Conservation (phyloP, 2,888 invertebrate genomes). For the Plusia festucae region DNA sequence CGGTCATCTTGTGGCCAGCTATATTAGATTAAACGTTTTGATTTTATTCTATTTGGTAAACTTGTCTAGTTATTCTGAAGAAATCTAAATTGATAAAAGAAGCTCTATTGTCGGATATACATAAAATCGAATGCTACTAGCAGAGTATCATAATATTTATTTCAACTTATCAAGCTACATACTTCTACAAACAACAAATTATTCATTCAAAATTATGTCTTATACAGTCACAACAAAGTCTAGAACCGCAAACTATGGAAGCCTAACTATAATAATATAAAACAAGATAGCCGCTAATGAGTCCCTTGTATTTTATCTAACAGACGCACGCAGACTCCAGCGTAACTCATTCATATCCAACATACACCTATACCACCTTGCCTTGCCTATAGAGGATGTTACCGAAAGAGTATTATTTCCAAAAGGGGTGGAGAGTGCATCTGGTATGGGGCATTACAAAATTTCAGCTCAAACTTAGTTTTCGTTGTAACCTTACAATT, state of each 20-base stretch:
- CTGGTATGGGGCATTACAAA: no score
- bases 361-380: not conserved
- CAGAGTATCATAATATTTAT: not conserved
- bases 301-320: slow-evolving; percentile 62
- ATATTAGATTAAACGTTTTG: not conserved
- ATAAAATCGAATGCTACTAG: no score
- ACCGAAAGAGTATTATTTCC: no score
- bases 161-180: not conserved
- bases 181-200: slow-evolving; percentile 13
- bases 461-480: no score
- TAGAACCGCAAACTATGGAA: slow-evolving; percentile 34
- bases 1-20: not conserved
- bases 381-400: not conserved
- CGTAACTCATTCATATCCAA: slow-evolving; percentile 49
- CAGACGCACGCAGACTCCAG: slow-evolving; percentile 55
- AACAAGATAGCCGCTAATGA: slow-evolving; percentile 56
- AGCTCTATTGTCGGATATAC: not conserved
- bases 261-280: slow-evolving; percentile 54
- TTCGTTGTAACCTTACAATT: no score
- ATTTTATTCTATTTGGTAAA: not conserved
- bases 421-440: no score
- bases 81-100: not conserved
- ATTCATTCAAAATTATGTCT: no score
- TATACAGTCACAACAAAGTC: not conserved
- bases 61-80: not conserved